phyloP scores from a whole-genome alignment of 1,140 invertebrate genomes.

The Neodiprion lecontei region DNA sequence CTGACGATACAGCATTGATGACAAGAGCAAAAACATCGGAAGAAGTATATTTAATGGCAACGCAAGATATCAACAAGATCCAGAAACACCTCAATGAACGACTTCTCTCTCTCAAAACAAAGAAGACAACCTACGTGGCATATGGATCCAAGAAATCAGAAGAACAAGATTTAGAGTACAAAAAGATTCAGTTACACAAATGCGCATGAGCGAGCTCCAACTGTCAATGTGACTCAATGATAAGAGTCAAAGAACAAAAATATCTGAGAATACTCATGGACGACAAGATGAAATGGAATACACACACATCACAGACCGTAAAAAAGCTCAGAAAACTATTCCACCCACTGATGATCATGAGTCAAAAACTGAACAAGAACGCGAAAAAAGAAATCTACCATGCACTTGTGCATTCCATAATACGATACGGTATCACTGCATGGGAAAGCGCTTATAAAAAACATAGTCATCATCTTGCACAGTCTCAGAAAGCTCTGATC shows the following conservation, averaged over 20 bases:
- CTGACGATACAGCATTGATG: not conserved
- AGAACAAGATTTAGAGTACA: not conserved
- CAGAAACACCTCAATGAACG: not conserved
- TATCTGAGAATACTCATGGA: not conserved
- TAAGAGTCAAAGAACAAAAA: not conserved
- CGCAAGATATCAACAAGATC: not conserved
- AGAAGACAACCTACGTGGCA: not conserved
- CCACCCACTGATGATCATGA: not conserved
- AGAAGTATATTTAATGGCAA: not conserved
- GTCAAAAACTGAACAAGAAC: not conserved
- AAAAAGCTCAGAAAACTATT: not conserved
- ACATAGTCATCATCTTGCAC: no score
- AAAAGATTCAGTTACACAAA: not conserved
- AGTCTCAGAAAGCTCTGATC: no score
- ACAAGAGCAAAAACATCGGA: not conserved
- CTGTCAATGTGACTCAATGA: not conserved
- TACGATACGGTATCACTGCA: not conserved
- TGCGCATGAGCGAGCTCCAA: not conserved
- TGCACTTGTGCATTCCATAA: not conserved
- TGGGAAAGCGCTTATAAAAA: not conserved
- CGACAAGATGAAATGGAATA: not conserved
- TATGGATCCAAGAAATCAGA: not conserved
- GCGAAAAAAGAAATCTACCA: not conserved
- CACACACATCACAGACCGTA: not conserved
- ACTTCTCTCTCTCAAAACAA: not conserved